A percentile compares a stretch with the other conserved stretches of the same genome.
phyloP scores from a whole-genome alignment of 2,797 vertebrate genomes.

The Microctenopoma stevenorrisi region DNA sequence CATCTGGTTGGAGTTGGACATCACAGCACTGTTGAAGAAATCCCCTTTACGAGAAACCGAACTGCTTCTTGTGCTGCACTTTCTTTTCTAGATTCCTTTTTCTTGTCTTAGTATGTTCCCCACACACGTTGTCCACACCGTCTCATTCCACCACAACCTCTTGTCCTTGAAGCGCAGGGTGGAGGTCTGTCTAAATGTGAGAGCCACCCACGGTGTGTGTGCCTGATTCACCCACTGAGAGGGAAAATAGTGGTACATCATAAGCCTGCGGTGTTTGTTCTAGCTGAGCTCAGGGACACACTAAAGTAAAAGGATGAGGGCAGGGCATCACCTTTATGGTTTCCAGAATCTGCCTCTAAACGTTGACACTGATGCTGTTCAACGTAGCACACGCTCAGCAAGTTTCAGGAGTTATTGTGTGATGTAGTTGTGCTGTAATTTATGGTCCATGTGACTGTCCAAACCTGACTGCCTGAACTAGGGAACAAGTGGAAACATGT shows the following conservation, averaged over 20 bases:
- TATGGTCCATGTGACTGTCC: slow-evolving; percentile 7
- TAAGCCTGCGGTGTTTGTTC: slow-evolving; percentile 68
- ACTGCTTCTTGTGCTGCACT: neutral
- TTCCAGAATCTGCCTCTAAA: neutral
- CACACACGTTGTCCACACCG: slow-evolving; percentile 19
- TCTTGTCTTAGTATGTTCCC: slow-evolving; percentile 23
- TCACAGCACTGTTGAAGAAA: slow-evolving; percentile 14
- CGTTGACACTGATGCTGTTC: neutral
- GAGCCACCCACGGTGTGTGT: slow-evolving; percentile 68
- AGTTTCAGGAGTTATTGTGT: slow-evolving; percentile 14
- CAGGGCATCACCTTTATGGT: no score
- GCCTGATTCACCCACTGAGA: slow-evolving; percentile 22
- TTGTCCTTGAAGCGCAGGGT: slow-evolving; percentile 62
- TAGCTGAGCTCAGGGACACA: slow-evolving; percentile 59
- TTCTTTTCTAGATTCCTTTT: slow-evolving; percentile 1
- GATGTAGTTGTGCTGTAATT: slow-evolving; percentile 5
- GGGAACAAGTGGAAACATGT: slow-evolving; percentile 41
- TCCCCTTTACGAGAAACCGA: neutral
- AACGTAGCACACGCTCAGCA: neutral
- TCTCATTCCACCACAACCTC: slow-evolving; percentile 38
- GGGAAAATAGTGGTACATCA: slow-evolving; percentile 60
- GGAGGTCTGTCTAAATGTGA: slow-evolving; percentile 38
- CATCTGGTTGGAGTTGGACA: slow-evolving; percentile 50
- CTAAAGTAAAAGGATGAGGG: slow-evolving; percentile 5
- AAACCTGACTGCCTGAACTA: slow-evolving; percentile 20